Evolutionary conservation across 1,140 invertebrate genomes (phyloP), one percentile per base, ranked within the genome.

Genomic region (Pogonomyrmex barbatus): DNA sequence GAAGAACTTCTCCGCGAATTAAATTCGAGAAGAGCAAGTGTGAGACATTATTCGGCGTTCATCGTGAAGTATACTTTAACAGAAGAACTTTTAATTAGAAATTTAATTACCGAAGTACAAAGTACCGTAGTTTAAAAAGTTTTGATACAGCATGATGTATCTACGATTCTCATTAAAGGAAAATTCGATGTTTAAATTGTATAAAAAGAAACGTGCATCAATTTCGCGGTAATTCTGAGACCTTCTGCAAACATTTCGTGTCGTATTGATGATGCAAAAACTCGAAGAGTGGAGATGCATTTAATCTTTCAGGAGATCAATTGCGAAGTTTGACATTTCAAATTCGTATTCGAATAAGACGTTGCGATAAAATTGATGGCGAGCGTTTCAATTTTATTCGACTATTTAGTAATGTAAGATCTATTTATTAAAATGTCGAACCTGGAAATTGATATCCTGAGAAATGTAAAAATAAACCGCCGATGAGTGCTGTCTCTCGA

Each of bases 51-150:
- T 45, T 63, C n/a, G 42, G 14, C 6, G 9, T 9, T 63, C 17
- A 12, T 36, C 12, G 9, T 50, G 6, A 39, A 78, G 9, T 75
- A 1, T 2, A 77, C 4, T 77, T 63, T 4, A 30, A 36, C 12
- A 1, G 4, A 71, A 76, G 4, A 71, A 76, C 24, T 50, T 67
- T 67, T 79, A 79, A 79, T 79, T 52, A 67, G 6, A 67, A 63
- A 67, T 10, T 65, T 52, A 52, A 63, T 14, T 79, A 47, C 10
- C 33, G 17, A 14, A 2, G 36, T 36, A 77, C 30, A 10, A n/a
- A 10, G 47, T n/a, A 10, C 4, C 4, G 3, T 42, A 42, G 10
- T 58, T 56, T 17, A 17, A 39, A 8, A 58, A 56, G 30, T 56
- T 75, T 36, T 30, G 24, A 75, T 58, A 58, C 42, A 75, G 12